Base-by-base conservation (phyloP, 2,888 invertebrate genomes). In the Cheilosia variabilis region DNA sequence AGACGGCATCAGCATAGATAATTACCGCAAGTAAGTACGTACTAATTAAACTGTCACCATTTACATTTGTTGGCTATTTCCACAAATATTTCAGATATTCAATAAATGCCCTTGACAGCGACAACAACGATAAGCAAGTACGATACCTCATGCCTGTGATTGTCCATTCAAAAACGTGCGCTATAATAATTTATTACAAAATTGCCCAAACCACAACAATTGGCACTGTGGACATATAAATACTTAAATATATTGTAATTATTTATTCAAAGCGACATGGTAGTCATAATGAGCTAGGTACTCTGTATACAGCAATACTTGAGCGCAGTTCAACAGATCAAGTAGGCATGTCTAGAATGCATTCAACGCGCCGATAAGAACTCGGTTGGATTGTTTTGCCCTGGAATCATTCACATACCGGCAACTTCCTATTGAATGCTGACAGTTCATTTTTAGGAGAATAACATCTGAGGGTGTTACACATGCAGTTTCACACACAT, bases 311-410 rank as follows among this genome's bases (percentile, higher is more conserved):
- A 37, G 10, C 17, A 13, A 9, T 19, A 17, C 34, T 17, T 57
- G 24, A 58, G 22, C 22, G 41, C 41, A 22, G 41, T 41, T 60
- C 43, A 60, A 60, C 41, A 60, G 58, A 60, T 60, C 58, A 60
- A 58, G 17, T 57, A 31, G 45, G 17, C 45, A 47, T 47, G 17
- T 9, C 7, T 47, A 9, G 7, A 47, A 17, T 47, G 45, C 45
- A 47, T n/a, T 47, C 50, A 22, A 22, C 19, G 50, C 22, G 15
- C 4, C 24, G 52, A 52, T 52, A 52, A 52, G 4, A 52, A 47
- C 6, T 47, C 9, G 2, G 52, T 52, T 52, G 22, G 22, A 6
- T 52, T 52, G 5, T 19, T 52, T 13, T 22, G 9, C 15, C 6
- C 6, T 27, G 27, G n/a, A 60, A 22, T 13, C 17, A 31, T 31